Base-by-base conservation (phyloP, 2,797 vertebrate genomes). In the Brachyalestes nurse region DNA sequence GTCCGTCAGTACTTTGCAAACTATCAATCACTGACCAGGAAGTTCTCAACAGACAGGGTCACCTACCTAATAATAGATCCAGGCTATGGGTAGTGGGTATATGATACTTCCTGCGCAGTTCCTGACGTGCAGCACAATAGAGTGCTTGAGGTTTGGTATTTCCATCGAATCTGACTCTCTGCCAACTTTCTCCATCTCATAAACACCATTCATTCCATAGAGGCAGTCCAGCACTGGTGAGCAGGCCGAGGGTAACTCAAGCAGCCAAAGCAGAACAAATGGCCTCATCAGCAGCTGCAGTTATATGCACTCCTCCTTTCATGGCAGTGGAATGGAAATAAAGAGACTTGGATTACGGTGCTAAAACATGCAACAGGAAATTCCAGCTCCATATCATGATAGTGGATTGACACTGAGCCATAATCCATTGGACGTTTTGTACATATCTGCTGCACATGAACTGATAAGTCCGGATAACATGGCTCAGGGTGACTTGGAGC, bases 181-280 rank as follows among this genome's bases (percentile, higher is more conserved):
- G 53, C 76, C 58, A 81, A 74, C 61, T 71, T 79, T 84, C 60
- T 86, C 83, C 79, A 75, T 87, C 75, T 84, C 82, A 82, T 87
- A 83, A 86, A 78, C 73, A 74, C 85, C 16, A 69, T 78, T 86
- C 82, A 87, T 92, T 87, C 85, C 47, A 45, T 67, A 28, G 49
- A 82, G 47, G 61, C 78, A 66, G 78, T 87, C 80, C 67, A 72
- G 73, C 49, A 40, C 10, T 83, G 72, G 67, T 51, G 74, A 42
- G 45, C 45, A 70, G 57, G 51, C 23, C 45, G 38, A 67, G 79
- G 77, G 79, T 84, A 83, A 86, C 76, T 87, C 69, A 86, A 84
- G 84, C 82, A 84, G 72, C 80, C 78, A 82, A 74, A 60, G 81
- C 75, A 85, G 88, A 89, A 88, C 88, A 89, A 90, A 92, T 90